Conservation (phyloP, 2,888 invertebrate species). For the Andricus curvator region DNA sequence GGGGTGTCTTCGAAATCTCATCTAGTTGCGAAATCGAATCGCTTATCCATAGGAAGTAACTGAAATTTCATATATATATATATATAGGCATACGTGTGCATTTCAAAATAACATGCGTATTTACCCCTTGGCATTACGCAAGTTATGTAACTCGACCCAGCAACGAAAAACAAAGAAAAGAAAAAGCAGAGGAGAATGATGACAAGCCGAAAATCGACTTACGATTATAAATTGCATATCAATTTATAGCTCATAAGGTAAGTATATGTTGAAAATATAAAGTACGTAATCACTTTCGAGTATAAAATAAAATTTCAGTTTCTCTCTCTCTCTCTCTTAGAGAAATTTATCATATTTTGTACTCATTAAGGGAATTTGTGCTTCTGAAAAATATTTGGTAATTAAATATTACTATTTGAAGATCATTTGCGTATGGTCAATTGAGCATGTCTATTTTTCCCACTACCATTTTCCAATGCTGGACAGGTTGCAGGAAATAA, state of each 20-base stretch:
- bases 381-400: neutral
- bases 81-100: neutral
- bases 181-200: neutral
- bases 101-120: constrained; percentile 39
- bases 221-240: neutral
- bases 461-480: neutral
- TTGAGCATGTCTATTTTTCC: constrained; percentile 1
- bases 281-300: neutral
- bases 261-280: neutral
- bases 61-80: neutral
- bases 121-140: constrained; percentile 57
- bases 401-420: neutral
- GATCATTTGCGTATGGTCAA: neutral
- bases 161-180: neutral
- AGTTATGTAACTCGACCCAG: constrained; percentile 56
- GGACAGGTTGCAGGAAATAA: neutral
- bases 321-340: neutral
- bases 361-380: neutral
- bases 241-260: neutral
- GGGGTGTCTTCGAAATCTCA: constrained; percentile 8
- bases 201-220: neutral
- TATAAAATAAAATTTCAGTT: neutral
- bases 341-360: neutral
- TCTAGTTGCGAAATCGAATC: constrained; percentile 11
- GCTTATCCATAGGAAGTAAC: constrained; percentile 8